Evolutionary conservation across 2,888 invertebrate species (phyloP).

Genomic region (Coelinius sp.): DNA sequence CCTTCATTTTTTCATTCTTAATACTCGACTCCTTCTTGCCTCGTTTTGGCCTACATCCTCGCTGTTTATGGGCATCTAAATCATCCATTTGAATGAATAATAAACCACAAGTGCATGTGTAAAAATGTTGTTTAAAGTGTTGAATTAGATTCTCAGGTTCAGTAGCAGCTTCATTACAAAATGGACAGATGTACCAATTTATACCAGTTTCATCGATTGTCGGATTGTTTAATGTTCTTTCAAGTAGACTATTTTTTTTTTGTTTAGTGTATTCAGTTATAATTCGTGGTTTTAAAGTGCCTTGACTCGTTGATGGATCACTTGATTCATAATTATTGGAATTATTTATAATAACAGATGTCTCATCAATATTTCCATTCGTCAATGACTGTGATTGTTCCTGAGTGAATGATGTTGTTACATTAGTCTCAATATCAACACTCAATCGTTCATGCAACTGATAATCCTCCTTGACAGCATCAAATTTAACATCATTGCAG

Average conservation of each 20-base stretch:
- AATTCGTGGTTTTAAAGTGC: conserved; percentile 52
- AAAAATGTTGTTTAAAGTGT: conserved; percentile 67
- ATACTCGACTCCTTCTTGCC: conserved; percentile 41
- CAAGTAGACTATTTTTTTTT: conserved; percentile 60
- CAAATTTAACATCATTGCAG: conserved; percentile 61
- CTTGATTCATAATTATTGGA: too few relatives aligned
- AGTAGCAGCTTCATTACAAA: conserved; percentile 65
- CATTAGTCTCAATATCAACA: conserved; percentile 47
- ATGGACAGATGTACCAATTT: conserved; percentile 67
- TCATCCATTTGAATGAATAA: conserved; percentile 71
- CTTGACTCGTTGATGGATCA: conserved; percentile 60
- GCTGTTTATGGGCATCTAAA: conserved; percentile 64
- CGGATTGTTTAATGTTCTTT: conserved; percentile 61
- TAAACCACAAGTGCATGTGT: conserved; percentile 68
- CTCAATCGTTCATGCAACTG: conserved; percentile 58
- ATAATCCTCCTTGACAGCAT: conserved; percentile 57
- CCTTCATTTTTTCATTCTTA: conserved; percentile 43
- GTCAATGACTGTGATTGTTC: neutral
- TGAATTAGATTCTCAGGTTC: conserved; percentile 59
- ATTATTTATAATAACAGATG: neutral
- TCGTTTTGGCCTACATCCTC: conserved; percentile 51
- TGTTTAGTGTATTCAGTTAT: conserved; percentile 63
- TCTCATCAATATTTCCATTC: neutral
- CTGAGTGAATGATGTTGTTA: neutral
- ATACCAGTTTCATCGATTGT: conserved; percentile 63